phyloP scores from a whole-genome alignment of 2,888 invertebrate genomes.

The Pammene aurita region DNA sequence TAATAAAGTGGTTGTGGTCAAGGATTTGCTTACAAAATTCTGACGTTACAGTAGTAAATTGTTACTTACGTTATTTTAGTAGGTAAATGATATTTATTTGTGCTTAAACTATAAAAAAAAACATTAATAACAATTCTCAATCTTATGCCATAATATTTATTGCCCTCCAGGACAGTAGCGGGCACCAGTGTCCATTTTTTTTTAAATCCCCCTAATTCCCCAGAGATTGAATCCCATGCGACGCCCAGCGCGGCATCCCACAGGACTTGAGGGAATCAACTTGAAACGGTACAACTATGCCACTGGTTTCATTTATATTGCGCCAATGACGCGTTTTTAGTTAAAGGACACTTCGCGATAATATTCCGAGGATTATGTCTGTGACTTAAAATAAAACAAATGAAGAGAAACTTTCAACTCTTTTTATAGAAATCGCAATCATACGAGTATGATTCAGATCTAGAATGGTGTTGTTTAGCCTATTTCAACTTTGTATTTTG shows the following conservation, averaged over 20 bases:
- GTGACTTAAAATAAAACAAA: constrained; percentile 3
- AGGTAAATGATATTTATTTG: no score
- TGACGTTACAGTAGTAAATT: no score
- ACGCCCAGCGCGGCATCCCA: constrained; percentile 57
- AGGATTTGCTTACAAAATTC: no score
- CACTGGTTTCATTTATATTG: constrained; percentile 30
- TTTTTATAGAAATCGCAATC: neutral
- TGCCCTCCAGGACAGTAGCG: constrained; percentile 10
- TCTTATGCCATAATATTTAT: neutral
- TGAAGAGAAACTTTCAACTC: neutral
- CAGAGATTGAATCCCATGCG: constrained; percentile 82
- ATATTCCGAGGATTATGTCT: neutral
- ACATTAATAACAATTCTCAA: no score
- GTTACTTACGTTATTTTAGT: no score
- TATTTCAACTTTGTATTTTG: no score
- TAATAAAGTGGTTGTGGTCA: no score
- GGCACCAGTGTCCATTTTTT: constrained; percentile 54
- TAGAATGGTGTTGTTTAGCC: no score
- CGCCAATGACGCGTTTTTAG: constrained; percentile 10
- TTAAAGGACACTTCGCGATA: constrained; percentile 5
- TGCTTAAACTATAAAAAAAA: no score
- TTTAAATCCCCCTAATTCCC: constrained; percentile 74
- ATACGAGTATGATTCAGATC: no score
- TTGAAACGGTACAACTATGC: constrained; percentile 59
- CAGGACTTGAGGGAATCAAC: constrained; percentile 57